Base-by-base conservation (phyloP, 2,113 vertebrate genomes). In the Struthidea cinerea region DNA sequence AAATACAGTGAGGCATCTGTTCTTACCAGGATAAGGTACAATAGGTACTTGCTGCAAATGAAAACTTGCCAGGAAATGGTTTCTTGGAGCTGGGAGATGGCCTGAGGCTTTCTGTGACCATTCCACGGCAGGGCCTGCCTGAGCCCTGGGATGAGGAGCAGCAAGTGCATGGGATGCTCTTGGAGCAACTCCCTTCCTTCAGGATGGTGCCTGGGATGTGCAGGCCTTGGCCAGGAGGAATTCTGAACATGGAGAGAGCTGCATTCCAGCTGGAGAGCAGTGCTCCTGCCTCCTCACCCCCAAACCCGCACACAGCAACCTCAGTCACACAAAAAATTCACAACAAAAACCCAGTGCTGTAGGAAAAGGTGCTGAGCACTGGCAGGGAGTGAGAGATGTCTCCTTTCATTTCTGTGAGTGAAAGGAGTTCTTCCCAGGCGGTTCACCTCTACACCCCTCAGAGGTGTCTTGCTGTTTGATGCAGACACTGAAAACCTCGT, bases 401-500 rank as follows among this genome's bases (percentile, higher is more conserved):
- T 14, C 55, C 84, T 91, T 61, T 82, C 55, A 30, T 87, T 91
- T 91, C 46, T 17, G 57, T 80, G 67, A 47, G 67, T 32, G 6
- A 80, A 69, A 64, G 46, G n/a, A 69, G 35, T 3, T 91, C 87
- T 76, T 93, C 81, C 93, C 74, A 91, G 65, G 39, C 2, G 0
- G 4, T 95, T 96, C 92, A 90, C 95, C 87, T 91, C 93, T 76
- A 1, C 27, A 69, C 70, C 85, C 53, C 39, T 39, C 61, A 35
- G 2, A 93, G 84, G 33, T 44, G 41, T 59, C 75, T 83, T 13
- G 33, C 82, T 94, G 88, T 96, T 95, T 90, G 94, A 94, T 91
- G 70, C 84, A 4, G 16, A 6, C 56, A 3, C 87, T 9, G 55
- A 63, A 81, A 85, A 73, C 75, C 87, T 77, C 41, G 5, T 5